Percentiles rank a stretch among this genome's conserved stretches.
Evolutionary conservation across 2,888 invertebrate species (phyloP).

Genomic region (Dorcus hopei): DNA sequence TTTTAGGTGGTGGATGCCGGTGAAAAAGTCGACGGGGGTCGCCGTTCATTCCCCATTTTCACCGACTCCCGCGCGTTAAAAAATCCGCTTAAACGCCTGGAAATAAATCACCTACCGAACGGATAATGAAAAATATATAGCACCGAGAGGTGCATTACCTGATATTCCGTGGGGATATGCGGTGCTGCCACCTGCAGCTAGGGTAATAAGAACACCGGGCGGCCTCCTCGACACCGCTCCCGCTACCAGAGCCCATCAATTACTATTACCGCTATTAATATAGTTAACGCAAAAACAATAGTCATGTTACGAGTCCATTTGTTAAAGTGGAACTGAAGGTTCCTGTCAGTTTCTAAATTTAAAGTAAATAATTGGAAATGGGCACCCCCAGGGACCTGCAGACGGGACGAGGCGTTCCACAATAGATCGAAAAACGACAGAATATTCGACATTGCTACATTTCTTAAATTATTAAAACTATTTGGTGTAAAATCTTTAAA

Average conservation of each 20-base stretch:
- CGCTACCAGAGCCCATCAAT: slow-evolving; percentile 48
- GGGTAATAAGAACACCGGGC: slow-evolving; percentile 47
- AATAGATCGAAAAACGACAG: too few species aligned
- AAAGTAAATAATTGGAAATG: slow-evolving; percentile 22
- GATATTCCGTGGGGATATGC: slow-evolving; percentile 3
- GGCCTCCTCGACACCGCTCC: slow-evolving; percentile 37
- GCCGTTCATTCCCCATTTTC: neutral
- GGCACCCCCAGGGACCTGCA: slow-evolving; percentile 9
- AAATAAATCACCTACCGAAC: slow-evolving; percentile 17
- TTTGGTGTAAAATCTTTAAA: too few species aligned
- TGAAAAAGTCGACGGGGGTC: neutral
- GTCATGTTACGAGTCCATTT: slow-evolving; percentile 36
- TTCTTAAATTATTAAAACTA: too few species aligned
- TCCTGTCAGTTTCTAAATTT: slow-evolving; percentile 22
- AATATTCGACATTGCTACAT: too few species aligned
- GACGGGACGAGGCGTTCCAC: too few species aligned
- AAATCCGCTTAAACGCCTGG: neutral
- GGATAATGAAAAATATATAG: slow-evolving; percentile 14
- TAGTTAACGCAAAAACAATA: slow-evolving; percentile 36
- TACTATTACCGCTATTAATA: slow-evolving; percentile 44
- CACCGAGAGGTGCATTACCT: slow-evolving; percentile 11
- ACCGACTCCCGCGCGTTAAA: neutral
- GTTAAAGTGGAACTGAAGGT: slow-evolving; percentile 22
- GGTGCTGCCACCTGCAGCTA: slow-evolving; percentile 40
- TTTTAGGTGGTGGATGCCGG: slow-evolving; percentile 1